Percentiles rank a stretch among this genome's conserved stretches.
These are phyloP conservation scores for Neria commutata DNA, from an alignment of 2,888 invertebrate species.

Conservation along the genomic window DNA sequence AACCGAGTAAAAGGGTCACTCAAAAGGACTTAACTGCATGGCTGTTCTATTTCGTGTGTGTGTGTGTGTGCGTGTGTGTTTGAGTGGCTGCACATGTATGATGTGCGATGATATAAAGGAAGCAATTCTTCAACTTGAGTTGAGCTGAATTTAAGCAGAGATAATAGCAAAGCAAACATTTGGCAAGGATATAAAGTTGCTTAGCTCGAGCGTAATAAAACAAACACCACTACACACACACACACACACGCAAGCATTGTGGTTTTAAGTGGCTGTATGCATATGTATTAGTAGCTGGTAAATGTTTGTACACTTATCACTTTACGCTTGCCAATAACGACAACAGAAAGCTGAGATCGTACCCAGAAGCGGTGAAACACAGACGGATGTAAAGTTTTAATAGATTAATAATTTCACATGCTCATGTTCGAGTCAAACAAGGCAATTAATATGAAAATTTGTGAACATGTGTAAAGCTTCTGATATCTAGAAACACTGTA, in stretches of 20 bases:
- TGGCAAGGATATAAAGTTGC: background rate
- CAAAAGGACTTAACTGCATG: background rate
- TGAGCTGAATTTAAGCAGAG: background rate
- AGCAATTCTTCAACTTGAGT: background rate
- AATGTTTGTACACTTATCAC: background rate
- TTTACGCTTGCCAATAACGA: background rate
- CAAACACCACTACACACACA: background rate
- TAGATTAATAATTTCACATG: background rate
- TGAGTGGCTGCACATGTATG: too few species aligned
- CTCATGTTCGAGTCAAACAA: background rate
- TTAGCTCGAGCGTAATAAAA: background rate
- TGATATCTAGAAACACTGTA: too few species aligned
- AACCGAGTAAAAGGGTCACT: conserved; percentile 9
- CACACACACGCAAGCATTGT: background rate
- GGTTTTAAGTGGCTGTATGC: background rate
- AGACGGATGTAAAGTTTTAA: too few species aligned
- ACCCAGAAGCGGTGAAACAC: too few species aligned
- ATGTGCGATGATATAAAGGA: conserved; percentile 5
- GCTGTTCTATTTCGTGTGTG: too few species aligned
- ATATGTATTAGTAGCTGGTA: background rate
- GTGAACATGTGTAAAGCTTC: too few species aligned
- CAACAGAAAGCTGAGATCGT: background rate
- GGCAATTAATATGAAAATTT: too few species aligned
- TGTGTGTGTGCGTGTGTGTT: too few species aligned
- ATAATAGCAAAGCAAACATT: background rate